Base-by-base conservation (phyloP, 2,113 vertebrate genomes). In the Nothobranchius furzeri region DNA sequence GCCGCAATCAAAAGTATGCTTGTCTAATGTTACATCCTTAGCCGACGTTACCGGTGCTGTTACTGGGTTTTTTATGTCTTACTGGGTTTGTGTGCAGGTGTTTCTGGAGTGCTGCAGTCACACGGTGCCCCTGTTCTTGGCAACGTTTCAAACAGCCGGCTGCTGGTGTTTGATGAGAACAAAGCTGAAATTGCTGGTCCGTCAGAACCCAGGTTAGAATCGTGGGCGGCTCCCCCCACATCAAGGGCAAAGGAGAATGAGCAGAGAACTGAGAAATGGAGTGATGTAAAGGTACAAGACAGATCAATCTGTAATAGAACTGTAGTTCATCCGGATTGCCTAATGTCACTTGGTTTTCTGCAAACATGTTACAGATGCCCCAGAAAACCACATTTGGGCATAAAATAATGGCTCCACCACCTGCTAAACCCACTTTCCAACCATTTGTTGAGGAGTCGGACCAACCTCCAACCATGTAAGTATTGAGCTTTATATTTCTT, bases 111-210 rank as follows among this genome's bases (percentile, higher is more conserved):
- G 46, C 90, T 94, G 83, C 91, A 82, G 70, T 74, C 88, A n/a
- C 91, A 86, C 14, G 78, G 77, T 36, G 57, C 61, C 24, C 10
- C 87, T 35, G 76, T 84, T 56, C 86, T 86, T 0, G 90, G 91
- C 14, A 80, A 75, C 12, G 70, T 78, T 12, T 92, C 85, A 62
- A 89, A 93, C 77, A 88, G 71, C 0, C 69, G 49, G 7, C 87
- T 98, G 75, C 20, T 90, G 43, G 85, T 98, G 60, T 98, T 95
- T 85, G 95, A 98, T 91, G 98, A 98, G 85, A 98, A 94, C 78
- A 87, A 87, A 56, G 51, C 77, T 58, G 57, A 56, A 6, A 65
- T 54, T 13, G 15, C 79, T 10, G 93, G 90, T 56, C 53, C 89
- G 6, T 89, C 89, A 2, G 80, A 88, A 6, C 84, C 91, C 36